Base-by-base conservation (phyloP, 37 sponge, comb jelly and placozoan genomes). In the Chondrosia reniformis region DNA sequence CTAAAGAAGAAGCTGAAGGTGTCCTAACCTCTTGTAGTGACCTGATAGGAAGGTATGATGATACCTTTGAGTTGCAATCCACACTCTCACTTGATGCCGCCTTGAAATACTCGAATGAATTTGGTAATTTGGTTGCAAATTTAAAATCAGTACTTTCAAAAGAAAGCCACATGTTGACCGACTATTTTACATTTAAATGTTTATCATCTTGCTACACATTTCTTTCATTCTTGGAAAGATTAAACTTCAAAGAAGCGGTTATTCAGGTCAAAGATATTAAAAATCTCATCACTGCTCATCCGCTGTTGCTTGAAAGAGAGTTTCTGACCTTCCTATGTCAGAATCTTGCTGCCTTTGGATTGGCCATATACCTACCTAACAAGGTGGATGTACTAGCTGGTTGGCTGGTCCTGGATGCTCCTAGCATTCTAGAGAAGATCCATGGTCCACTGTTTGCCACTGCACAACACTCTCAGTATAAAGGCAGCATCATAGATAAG, bases 401-500 rank as follows among this genome's bases (percentile, higher is more conserved):
- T 13, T 59, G 61, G 61, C 28, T 59, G 61, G 28, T 59, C n/a
- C 61, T 59, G 61, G 61, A 59, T 7, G 28, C 28, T 25, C 30
- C n/a, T 7, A 30, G 28, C 6, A 13, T 59, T 30, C 61, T 59
- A 25, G 28, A 30, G n/a, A 7, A 30, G n/a, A 13, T 59, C n/a
- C 61, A 59, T 59, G 61, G 61, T 30, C n/a, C n/a, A 59, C 61
- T 59, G 61, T 59, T 59, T 59, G 61, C 61, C n/a, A n/a, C n/a
- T n/a, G n/a, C n/a, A n/a, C n/a, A n/a, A n/a, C n/a, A n/a, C n/a
- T n/a, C n/a, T n/a, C n/a, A n/a, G n/a, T n/a, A n/a, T n/a, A n/a
- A n/a, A n/a, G n/a, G n/a, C n/a, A n/a, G n/a, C n/a, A n/a, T n/a
- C n/a, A n/a, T n/a, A n/a, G n/a, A n/a, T n/a, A n/a, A n/a, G n/a